Percentiles rank a stretch among this genome's conserved stretches.
phyloP scores from a whole-genome alignment of 2,797 vertebrate genomes.

The Lates japonicus region DNA sequence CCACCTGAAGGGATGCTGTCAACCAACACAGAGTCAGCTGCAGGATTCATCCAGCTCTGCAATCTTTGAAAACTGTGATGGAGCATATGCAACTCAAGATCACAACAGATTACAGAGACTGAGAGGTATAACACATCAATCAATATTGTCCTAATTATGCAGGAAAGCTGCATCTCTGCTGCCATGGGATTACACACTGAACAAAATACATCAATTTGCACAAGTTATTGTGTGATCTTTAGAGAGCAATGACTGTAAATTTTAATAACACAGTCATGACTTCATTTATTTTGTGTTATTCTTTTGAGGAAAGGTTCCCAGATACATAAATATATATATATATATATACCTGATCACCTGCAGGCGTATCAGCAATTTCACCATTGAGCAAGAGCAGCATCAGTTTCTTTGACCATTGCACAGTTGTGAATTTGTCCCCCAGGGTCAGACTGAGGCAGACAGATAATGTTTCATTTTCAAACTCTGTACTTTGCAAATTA shows the following conservation, averaged over 20 bases:
- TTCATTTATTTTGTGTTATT: no score
- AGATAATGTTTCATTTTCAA: no score
- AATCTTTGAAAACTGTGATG: constrained; percentile 38
- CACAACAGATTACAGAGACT: constrained; percentile 58
- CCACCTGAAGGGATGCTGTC: constrained; percentile 59
- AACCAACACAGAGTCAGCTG: constrained; percentile 24
- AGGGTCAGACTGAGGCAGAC: no score
- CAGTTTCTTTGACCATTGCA: no score
- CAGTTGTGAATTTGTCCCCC: no score
- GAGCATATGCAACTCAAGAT: constrained; percentile 43
- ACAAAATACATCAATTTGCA: constrained; percentile 34
- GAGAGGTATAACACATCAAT: constrained; percentile 39
- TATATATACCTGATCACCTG: no score
- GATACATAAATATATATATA: no score
- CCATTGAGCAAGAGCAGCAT: no score
- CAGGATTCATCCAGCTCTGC: constrained; percentile 44
- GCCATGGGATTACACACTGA: constrained; percentile 31
- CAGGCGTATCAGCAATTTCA: no score
- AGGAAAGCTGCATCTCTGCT: constrained; percentile 43
- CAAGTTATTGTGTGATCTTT: constrained; percentile 43
- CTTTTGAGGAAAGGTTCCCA: no score
- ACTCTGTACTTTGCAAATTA: no score
- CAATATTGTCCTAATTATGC: constrained; percentile 62
- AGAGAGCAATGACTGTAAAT: constrained; percentile 14
- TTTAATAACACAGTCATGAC: constrained; percentile 11